Evolutionary conservation across 2,113 vertebrate species (phyloP), one percentile per base, ranked within the genome.

Genomic region (Loxodonta africana): DNA sequence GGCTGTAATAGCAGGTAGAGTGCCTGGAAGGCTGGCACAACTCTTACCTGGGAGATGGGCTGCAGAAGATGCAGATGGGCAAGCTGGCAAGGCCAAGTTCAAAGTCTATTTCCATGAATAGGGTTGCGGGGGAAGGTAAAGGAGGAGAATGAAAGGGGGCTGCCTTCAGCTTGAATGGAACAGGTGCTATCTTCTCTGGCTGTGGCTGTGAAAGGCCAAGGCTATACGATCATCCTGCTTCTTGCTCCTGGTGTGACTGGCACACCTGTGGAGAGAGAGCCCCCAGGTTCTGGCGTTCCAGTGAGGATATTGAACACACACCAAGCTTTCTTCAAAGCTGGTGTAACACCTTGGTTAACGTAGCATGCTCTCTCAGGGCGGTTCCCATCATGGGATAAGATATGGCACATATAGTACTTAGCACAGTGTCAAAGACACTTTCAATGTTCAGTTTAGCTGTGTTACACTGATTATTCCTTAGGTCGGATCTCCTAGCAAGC

Each of bases 401-500:
- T 2, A 4, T 71, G 51, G 57, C 63, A 11, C 0, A 2, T 0
- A 12, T 21, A 14, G 57, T 51, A 33, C 51, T 82, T 0, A 18
- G 46, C 62, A 18, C 4, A 9, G 17, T 0, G 5, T 23, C 37
- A 5, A 30, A 17, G 63, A 17, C 28, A 48, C 30, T 28, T 18
- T 4, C 4, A 67, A 5, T 4, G 15, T 62, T 37, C 37, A 3
- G 23, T 18, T n/a, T 14, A 23, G 57, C 78, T 28, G 11, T 14
- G 25, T 48, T 28, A 71, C 65, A 51, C 48, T 78, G 46, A 33
- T 44, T 65, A 71, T 46, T 65, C 37, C 2, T 23, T 60, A 57
- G 60, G 60, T 71, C 73, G 37, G 6, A 4, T 44, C 44, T 94
- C 14, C 57, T 33, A 26, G 6, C 53, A 57, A 63, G 12, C 25